Evolutionary conservation across 2,888 invertebrate species (phyloP).

Genomic region (Nycteola revayana): DNA sequence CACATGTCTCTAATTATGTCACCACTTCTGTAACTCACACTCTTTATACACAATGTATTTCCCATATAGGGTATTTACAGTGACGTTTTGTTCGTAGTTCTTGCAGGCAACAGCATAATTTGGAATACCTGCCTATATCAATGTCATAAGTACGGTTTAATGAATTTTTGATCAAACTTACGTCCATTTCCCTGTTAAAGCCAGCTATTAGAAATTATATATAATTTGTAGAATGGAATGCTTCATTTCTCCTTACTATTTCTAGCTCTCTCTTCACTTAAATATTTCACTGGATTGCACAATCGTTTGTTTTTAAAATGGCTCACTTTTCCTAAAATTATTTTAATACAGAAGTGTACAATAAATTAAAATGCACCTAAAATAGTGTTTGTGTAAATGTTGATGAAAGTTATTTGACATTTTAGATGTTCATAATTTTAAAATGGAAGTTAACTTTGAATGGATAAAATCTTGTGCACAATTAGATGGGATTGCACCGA

Average conservation of each 20-base stretch:
- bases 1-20: constrained; percentile 45
- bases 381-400: constrained; percentile 61
- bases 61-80: constrained; percentile 37
- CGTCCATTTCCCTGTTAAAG: constrained; percentile 82
- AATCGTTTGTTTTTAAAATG: constrained; percentile 79
- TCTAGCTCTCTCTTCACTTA: constrained; percentile 76
- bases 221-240: constrained; percentile 79
- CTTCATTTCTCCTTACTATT: constrained; percentile 78
- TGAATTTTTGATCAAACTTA: constrained; percentile 50
- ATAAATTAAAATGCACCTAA: constrained; percentile 61
- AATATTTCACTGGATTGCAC: constrained; percentile 79
- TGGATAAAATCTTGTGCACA: constrained; percentile 48
- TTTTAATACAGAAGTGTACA: constrained; percentile 55
- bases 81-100: constrained; percentile 44
- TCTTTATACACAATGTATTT: constrained; percentile 49
- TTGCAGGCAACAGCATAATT: constrained; percentile 50
- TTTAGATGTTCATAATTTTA: constrained; percentile 44
- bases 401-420: constrained; percentile 39
- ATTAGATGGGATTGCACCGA: constrained; percentile 59
- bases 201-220: constrained; percentile 76
- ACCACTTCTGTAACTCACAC: constrained; percentile 51
- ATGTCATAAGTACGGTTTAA: constrained; percentile 49
- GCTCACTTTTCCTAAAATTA: constrained; percentile 79
- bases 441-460: constrained; percentile 44
- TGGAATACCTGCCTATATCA: constrained; percentile 40